Evolutionary conservation across 2,113 vertebrate species (phyloP).

Genomic region (Grammomys dolichurus): DNA sequence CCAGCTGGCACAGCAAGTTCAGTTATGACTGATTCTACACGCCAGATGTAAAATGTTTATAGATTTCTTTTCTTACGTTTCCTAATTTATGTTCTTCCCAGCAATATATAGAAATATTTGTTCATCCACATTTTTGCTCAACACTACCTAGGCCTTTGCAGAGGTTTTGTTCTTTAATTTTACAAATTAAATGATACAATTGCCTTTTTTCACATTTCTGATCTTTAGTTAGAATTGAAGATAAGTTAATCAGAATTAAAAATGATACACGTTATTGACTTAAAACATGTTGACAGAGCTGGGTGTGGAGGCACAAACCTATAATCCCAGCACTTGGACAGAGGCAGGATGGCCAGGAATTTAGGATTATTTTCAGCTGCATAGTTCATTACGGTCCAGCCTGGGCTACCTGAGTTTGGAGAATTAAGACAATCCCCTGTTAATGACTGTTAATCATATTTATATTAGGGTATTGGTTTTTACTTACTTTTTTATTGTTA

Average conservation of each 20-base stretch:
- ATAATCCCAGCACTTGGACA: neutral
- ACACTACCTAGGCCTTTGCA: neutral
- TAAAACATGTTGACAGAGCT: neutral
- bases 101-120: neutral
- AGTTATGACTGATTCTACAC: neutral
- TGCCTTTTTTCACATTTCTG: neutral
- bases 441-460: neutral
- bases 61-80: neutral
- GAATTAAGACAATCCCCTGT: neutral
- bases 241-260: neutral
- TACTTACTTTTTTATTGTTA: neutral
- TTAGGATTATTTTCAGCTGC: neutral
- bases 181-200: neutral
- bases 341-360: neutral
- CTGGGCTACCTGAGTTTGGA: neutral
- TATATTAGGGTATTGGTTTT: neutral
- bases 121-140: neutral
- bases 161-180: neutral
- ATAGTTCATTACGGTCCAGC: neutral
- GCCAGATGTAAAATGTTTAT: neutral
- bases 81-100: conserved; percentile 5
- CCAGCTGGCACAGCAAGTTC: neutral
- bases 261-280: neutral
- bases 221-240: neutral
- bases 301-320: neutral